phyloP scores from a whole-genome alignment of 2,888 invertebrate genomes.

The Prosapia bicincta region DNA sequence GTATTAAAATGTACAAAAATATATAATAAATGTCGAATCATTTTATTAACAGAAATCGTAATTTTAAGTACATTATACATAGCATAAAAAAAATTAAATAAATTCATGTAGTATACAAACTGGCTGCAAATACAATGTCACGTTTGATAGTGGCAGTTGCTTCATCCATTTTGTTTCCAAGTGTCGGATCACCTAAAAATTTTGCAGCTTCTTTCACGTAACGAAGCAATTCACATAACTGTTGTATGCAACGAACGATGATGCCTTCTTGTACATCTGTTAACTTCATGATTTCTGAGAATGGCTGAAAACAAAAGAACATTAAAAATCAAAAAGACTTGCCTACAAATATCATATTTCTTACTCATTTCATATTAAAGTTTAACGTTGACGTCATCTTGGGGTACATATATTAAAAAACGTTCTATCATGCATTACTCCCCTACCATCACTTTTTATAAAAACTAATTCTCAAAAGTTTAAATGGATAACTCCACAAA shows the following conservation, averaged over 20 bases:
- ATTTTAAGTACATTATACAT: neutral
- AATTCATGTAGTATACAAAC: slow-evolving; percentile 62
- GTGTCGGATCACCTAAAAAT: slow-evolving; percentile 83
- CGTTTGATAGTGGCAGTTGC: slow-evolving; percentile 89
- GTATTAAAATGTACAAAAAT: no score
- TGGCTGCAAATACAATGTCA: slow-evolving; percentile 97
- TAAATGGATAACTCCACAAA: no score
- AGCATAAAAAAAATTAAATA: no score
- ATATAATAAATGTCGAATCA: no score
- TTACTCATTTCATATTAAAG: no score
- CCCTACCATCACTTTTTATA: no score
- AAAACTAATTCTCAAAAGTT: no score
- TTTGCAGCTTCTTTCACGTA: slow-evolving; percentile 88
- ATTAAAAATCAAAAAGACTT: no score
- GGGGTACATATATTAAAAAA: no score
- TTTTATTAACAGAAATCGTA: neutral
- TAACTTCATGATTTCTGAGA: slow-evolving; percentile 86
- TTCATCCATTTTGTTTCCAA: slow-evolving; percentile 93
- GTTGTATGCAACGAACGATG: slow-evolving; percentile 95
- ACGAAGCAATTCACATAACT: slow-evolving; percentile 86
- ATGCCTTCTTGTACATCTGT: slow-evolving; percentile 96
- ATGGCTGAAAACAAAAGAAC: slow-evolving; percentile 73
- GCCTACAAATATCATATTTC: no score
- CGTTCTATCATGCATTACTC: no score
- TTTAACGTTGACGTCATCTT: no score